Evolutionary conservation across 2,113 vertebrate species (phyloP), one percentile per base, ranked within the genome.

Genomic region (Condylura cristata): DNA sequence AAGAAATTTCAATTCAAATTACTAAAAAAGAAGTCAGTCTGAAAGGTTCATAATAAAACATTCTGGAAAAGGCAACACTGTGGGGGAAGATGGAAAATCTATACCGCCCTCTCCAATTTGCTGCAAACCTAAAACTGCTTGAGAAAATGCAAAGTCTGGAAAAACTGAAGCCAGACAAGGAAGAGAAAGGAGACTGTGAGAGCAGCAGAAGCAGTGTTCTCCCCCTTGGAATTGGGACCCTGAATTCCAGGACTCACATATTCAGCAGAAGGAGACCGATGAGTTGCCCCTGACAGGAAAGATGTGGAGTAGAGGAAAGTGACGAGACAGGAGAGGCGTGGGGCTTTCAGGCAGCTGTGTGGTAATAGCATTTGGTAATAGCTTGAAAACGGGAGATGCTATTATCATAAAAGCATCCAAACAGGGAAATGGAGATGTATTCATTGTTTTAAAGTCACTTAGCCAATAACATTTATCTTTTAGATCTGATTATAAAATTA

Each of bases 391-490:
- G 78, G 53, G 58, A 94, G 65, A 56, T 44, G n/a, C 41, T 34
- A 84, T 92, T 90, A 95, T 65, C 86, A 70, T 90, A 83, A 96
- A 95, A 89, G 86, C 68, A 71, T 60, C 16, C 48, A 82, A 91
- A 89, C 68, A 95, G 82, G 85, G 68, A 89, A 86, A 46, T 65
- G 20, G 39, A 46, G 6, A 53, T 37, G 14, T 41, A 28, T 9
- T 82, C 72, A 41, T 79, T 90, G 78, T 78, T 66, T 93, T 92
- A 83, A 93, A 93, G 44, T 37, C 74, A 26, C 79, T 92, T 89
- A 93, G 37, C 74, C 63, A 96, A 88, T 84, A 86, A 46, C 60
- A 71, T 92, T 92, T 65, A 75, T 78, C 70, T 86, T 89, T 81
- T 56, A 22, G 86, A n/a, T 76, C 86, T 95, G 76, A 96, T 85